phyloP scores from a whole-genome alignment of 2,797 vertebrate species.

The Rhabdomys pumilio region DNA sequence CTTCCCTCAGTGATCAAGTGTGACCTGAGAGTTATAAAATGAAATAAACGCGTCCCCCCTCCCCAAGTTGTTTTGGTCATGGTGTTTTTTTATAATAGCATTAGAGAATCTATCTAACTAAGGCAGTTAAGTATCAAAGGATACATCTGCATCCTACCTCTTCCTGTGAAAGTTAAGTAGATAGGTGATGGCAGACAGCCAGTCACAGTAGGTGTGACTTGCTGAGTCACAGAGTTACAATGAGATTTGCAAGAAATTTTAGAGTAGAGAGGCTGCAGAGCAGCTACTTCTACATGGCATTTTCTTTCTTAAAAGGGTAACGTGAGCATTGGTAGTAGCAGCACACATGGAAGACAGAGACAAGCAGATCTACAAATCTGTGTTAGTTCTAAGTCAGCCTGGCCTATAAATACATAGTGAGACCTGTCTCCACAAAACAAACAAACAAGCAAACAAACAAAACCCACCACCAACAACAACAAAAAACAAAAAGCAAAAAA shows the following conservation, averaged over 20 bases:
- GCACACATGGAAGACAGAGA: neutral
- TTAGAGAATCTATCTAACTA: neutral
- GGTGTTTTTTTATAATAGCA: neutral
- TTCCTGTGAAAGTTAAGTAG: neutral
- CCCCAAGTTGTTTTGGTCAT: neutral
- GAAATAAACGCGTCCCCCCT: neutral
- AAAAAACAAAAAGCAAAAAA: neutral
- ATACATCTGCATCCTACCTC: neutral
- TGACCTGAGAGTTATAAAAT: neutral
- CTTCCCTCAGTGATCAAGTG: neutral
- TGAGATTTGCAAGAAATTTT: neutral
- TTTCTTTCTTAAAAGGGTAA: conserved; percentile 4
- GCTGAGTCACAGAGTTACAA: neutral
- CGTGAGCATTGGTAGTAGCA: too few relatives aligned
- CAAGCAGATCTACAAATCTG: neutral
- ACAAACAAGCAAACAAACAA: neutral
- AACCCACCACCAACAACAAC: neutral
- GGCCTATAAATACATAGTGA: neutral
- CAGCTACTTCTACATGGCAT: neutral
- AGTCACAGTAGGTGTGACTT: neutral
- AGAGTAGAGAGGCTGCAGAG: conserved; percentile 20
- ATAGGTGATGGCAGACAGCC: neutral
- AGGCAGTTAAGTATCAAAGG: neutral
- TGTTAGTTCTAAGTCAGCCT: neutral
- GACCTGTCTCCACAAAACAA: too few relatives aligned